Percentiles rank a stretch among this genome's conserved stretches.
Evolutionary conservation across 2,113 vertebrate species (phyloP).

Genomic region (Sinocyclocheilus anshuiensis): DNA sequence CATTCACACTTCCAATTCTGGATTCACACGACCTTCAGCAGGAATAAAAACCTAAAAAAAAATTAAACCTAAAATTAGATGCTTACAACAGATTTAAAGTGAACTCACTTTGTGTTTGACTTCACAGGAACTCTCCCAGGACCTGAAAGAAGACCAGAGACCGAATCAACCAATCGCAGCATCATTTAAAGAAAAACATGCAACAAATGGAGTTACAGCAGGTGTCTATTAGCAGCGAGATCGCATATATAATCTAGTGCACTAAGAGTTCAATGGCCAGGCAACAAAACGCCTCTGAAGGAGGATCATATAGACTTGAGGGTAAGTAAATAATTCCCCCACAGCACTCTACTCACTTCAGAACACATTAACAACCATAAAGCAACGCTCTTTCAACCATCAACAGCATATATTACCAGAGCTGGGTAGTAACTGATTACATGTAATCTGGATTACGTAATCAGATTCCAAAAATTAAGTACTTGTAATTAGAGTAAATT

Average conservation of each 20-base stretch:
- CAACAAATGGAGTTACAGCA: not conserved
- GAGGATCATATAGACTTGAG: not conserved
- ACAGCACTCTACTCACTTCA: too few species aligned
- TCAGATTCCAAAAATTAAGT: too few species aligned
- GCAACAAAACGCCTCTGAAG: not conserved
- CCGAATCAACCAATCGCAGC: not conserved
- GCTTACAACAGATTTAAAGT: not conserved
- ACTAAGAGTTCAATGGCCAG: not conserved
- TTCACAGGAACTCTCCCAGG: slow-evolving; percentile 67
- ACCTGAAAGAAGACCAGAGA: slow-evolving; percentile 56
- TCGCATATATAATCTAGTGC: not conserved
- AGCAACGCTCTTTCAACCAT: not conserved
- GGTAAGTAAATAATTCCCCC: too few species aligned
- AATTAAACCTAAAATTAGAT: not conserved
- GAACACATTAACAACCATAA: not conserved
- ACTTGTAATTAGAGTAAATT: too few species aligned
- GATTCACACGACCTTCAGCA: not conserved
- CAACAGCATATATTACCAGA: too few species aligned
- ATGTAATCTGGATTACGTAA: too few species aligned
- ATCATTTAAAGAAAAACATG: too few species aligned
- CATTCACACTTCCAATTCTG: too few species aligned
- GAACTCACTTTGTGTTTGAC: slow-evolving; percentile 68
- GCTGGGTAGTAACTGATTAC: too few species aligned
- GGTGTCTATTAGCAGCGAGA: not conserved
- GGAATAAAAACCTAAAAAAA: too few species aligned